Conservation (phyloP, 2,113 vertebrate genomes). For the Cyanistes caeruleus region DNA sequence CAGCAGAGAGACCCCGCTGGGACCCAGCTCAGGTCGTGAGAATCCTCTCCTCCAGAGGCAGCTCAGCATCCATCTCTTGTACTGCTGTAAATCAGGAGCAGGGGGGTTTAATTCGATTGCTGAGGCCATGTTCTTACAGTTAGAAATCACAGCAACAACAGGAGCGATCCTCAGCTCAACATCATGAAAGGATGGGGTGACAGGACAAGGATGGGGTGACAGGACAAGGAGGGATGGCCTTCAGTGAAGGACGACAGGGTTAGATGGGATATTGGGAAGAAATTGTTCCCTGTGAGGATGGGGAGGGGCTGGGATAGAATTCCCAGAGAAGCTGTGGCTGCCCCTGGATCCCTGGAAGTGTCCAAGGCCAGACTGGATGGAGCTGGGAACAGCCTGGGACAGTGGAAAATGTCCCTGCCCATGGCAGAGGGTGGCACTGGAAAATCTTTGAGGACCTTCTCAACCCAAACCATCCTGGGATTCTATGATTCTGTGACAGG, state of each 20-base stretch:
- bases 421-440: background rate
- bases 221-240: background rate
- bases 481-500: background rate
- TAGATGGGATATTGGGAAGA: rapidly evolving
- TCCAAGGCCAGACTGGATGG: rapidly evolving
- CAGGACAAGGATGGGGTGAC: too few relatives aligned
- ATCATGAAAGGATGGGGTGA: rapidly evolving
- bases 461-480: background rate
- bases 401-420: background rate
- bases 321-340: background rate
- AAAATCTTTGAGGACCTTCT: background rate
- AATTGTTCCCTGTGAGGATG: background rate
- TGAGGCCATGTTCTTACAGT: background rate
- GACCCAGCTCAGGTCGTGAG: background rate
- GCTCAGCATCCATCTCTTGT: background rate
- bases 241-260: background rate
- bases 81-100: background rate
- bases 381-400: background rate
- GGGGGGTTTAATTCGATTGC: rapidly evolving
- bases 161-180: background rate
- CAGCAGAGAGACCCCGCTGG: background rate
- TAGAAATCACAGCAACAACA: rapidly evolving
- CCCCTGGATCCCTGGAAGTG: background rate
- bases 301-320: rapidly evolving
- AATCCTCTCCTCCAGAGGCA: background rate